Percentiles rank a stretch among this genome's conserved stretches.
Evolutionary conservation across 2,888 invertebrate species (phyloP).

Genomic region (Erebia palarica): DNA sequence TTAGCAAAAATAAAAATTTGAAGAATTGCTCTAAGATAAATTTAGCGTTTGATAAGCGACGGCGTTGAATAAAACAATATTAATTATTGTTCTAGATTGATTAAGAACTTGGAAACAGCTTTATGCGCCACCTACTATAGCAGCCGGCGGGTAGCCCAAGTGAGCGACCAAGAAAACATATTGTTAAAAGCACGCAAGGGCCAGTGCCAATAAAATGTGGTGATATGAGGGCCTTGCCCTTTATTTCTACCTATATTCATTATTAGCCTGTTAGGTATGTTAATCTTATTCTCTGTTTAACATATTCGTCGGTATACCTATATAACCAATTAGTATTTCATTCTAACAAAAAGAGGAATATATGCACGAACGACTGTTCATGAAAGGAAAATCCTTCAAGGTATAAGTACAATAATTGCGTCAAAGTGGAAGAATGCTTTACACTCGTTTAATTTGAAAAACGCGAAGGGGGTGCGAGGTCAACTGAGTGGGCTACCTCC

Average conservation of each 20-base stretch:
- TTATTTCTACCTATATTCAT: conserved; percentile 28
- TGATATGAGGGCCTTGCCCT: conserved; percentile 35
- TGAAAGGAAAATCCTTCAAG: conserved; percentile 50
- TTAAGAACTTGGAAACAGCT: neutral
- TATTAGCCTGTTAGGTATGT: conserved; percentile 26
- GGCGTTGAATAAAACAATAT: too few relatives aligned
- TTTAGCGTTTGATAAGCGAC: too few relatives aligned
- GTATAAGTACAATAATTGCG: conserved; percentile 64
- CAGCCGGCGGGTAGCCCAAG: neutral
- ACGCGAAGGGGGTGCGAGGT: conserved; percentile 82
- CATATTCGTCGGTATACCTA: conserved; percentile 12
- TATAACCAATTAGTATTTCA: conserved; percentile 25
- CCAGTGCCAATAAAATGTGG: conserved; percentile 1
- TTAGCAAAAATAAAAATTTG: too few relatives aligned
- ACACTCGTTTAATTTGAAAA: conserved; percentile 77
- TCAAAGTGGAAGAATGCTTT: conserved; percentile 57
- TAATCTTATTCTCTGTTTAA: conserved; percentile 22
- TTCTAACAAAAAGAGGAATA: conserved; percentile 27
- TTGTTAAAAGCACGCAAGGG: conserved; percentile 31
- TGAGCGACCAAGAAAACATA: neutral
- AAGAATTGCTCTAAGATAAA: too few relatives aligned
- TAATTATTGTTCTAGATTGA: too few relatives aligned
- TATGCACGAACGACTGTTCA: conserved; percentile 32
- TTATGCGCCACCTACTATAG: neutral
- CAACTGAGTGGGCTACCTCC: conserved; percentile 76